These are phyloP conservation scores for Trachelus stipa DNA, from an alignment of 2,888 invertebrate genomes.

Conservation along the genomic window DNA sequence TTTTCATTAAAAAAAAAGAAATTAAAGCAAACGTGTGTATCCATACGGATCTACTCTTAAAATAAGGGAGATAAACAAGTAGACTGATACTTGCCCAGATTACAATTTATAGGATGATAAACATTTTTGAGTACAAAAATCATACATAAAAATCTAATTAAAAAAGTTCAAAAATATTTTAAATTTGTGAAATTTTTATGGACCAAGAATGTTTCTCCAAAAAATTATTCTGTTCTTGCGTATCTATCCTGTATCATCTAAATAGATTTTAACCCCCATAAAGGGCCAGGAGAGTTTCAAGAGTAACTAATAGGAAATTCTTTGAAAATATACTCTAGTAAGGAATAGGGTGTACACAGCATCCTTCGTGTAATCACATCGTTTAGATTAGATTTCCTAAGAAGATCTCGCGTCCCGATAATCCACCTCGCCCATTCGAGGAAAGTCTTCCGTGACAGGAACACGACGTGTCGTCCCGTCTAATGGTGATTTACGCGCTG, in stretches of 20 bases:
- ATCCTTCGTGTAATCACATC: conserved; percentile 19
- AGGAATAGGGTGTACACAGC: neutral
- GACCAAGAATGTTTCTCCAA: neutral
- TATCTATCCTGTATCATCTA: neutral
- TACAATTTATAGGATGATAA: neutral
- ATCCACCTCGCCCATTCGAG: neutral
- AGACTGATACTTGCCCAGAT: neutral
- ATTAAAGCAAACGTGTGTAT: neutral
- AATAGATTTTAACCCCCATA: neutral
- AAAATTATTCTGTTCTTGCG: neutral
- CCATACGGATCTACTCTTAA: neutral
- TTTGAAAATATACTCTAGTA: neutral
- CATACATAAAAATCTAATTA: neutral
- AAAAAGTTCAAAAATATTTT: neutral
- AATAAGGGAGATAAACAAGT: neutral
- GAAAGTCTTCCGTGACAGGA: conserved; percentile 12
- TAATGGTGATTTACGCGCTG: conserved; percentile 29
- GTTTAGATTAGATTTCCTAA: conserved; percentile 22
- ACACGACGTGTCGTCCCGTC: conserved; percentile 13
- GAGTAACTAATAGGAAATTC: neutral
- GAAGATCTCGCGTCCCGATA: conserved; percentile 9
- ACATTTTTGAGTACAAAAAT: neutral
- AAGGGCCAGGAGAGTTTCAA: neutral
- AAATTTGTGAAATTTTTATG: neutral
- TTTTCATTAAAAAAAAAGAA: neutral